A percentile compares a stretch with the other conserved stretches of the same genome.
Evolutionary conservation across 1,140 invertebrate genomes (phyloP).

Genomic region (Neomicropteryx cornuta): DNA sequence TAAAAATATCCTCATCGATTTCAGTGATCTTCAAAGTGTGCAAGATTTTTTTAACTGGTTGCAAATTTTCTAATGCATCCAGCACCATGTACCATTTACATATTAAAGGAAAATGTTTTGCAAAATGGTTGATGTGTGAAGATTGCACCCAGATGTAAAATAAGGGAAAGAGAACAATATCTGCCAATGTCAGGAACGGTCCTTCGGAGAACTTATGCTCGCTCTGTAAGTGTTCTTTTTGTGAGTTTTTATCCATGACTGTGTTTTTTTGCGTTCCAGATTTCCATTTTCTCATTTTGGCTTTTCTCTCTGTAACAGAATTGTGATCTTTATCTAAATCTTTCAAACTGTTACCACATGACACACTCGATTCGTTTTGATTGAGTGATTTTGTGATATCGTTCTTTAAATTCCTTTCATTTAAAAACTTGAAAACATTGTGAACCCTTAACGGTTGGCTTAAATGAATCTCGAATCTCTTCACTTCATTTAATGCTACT

Average conservation of each 20-base stretch:
- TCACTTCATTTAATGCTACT: conserved; percentile 51
- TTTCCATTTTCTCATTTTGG: conserved; percentile 37
- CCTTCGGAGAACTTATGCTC: conserved; percentile 76
- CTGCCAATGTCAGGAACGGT: conserved; percentile 69
- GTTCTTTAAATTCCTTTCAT: conserved; percentile 32
- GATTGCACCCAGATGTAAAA: conserved; percentile 52
- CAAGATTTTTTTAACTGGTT: no score
- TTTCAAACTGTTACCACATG: conserved; percentile 11
- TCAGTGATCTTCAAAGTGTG: conserved; percentile 9
- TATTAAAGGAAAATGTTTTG: conserved; percentile 50
- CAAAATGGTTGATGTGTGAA: conserved; percentile 32
- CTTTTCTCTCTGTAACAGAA: conserved; percentile 13
- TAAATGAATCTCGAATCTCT: conserved; percentile 77
- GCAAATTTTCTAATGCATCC: conserved; percentile 37
- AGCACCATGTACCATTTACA: conserved; percentile 60
- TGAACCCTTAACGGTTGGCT: conserved; percentile 75
- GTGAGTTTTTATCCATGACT: conserved; percentile 26
- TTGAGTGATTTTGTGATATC: background rate
- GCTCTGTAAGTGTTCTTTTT: conserved; percentile 42
- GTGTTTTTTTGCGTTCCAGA: conserved; percentile 23
- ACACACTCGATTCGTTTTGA: conserved; percentile 15
- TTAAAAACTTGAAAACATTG: conserved; percentile 71
- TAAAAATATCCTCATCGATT: background rate
- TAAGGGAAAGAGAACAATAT: conserved; percentile 69
- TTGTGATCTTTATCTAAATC: conserved; percentile 8